Conservation (phyloP, 2,888 invertebrate genomes). For the Cephus runcator region DNA sequence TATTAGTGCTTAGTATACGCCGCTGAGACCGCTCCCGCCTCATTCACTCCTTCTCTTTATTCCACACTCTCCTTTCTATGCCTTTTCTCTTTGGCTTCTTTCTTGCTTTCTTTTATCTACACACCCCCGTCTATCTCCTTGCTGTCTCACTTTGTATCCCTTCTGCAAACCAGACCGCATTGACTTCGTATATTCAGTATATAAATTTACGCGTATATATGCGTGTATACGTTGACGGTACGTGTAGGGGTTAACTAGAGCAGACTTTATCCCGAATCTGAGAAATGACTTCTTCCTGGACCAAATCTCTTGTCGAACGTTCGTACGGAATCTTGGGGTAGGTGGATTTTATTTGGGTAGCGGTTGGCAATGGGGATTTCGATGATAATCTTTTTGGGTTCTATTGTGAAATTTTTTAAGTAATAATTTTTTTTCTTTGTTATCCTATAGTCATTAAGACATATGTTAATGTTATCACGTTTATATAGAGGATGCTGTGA, state of each 20-base stretch:
- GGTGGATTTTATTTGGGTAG: not conserved
- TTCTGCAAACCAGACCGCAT: not conserved
- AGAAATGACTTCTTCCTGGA: constrained; percentile 18
- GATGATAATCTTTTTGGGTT: not conserved
- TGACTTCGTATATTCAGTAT: not conserved
- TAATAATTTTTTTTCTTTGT: not conserved
- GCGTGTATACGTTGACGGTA: not conserved
- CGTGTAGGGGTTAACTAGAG: constrained; percentile 15
- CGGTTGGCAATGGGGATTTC: not conserved
- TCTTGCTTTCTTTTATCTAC: not conserved
- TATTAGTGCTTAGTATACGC: constrained; percentile 62
- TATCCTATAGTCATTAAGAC: not conserved
- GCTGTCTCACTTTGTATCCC: constrained; percentile 17
- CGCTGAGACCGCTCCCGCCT: constrained; percentile 44
- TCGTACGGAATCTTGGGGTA: not conserved
- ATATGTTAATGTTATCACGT: not conserved
- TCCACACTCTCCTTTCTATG: constrained; percentile 26
- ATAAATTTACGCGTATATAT: constrained; percentile 16
- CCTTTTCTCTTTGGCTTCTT: constrained; percentile 5
- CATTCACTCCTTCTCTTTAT: constrained; percentile 54
- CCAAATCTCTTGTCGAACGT: not conserved
- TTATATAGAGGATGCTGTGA: not conserved
- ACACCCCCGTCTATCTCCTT: constrained; percentile 15
- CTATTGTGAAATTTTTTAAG: not conserved
- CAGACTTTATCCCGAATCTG: constrained; percentile 20